phyloP scores from a whole-genome alignment of 2,888 invertebrate genomes.

The Cryptocephalus primarius region DNA sequence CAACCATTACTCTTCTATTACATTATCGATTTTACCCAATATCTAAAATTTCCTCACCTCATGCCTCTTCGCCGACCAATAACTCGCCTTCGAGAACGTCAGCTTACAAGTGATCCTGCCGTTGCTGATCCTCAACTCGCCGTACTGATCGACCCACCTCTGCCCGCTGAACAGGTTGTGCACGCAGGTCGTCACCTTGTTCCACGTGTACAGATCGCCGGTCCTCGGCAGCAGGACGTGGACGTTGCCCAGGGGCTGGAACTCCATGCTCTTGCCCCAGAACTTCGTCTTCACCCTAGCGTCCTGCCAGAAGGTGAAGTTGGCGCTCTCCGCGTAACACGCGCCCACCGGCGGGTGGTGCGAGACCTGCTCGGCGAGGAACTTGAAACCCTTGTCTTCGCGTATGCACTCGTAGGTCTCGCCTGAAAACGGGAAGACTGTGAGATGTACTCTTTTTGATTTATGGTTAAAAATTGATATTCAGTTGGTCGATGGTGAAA shows the following conservation, averaged over 20 bases:
- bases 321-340: constrained; percentile 65
- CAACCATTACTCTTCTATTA: too few species aligned
- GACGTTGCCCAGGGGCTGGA: constrained; percentile 65
- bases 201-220: constrained; percentile 64
- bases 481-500: too few species aligned
- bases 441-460: too few species aligned
- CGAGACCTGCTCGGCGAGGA: constrained; percentile 64
- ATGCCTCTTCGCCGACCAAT: constrained; percentile 68
- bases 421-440: constrained; percentile 20
- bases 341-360: constrained; percentile 79
- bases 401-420: constrained; percentile 75
- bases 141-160: constrained; percentile 80
- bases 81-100: constrained; percentile 68
- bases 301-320: constrained; percentile 75
- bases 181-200: constrained; percentile 76
- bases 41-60: constrained; percentile 42
- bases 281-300: constrained; percentile 76
- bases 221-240: constrained; percentile 51
- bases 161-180: constrained; percentile 76
- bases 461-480: too few species aligned
- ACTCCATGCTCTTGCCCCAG: constrained; percentile 87
- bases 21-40: too few species aligned
- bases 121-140: constrained; percentile 61
- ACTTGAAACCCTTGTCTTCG: constrained; percentile 63
- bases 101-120: constrained; percentile 61